phyloP scores from a whole-genome alignment of 2,113 vertebrate genomes.

The Galemys pyrenaicus region DNA sequence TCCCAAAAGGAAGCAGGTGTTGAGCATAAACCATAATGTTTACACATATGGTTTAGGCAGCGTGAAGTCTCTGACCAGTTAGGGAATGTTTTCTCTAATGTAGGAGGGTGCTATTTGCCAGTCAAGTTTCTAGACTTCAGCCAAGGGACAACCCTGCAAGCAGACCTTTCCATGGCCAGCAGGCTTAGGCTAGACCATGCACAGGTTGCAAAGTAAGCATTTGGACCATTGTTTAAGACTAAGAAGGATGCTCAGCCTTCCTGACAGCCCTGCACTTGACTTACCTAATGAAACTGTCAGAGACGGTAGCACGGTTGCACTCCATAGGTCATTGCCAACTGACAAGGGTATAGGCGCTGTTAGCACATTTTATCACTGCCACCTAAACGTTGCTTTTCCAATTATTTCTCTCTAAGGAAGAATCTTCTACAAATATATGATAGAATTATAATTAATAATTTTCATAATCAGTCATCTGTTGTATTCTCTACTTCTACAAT shows the following conservation, averaged over 20 bases:
- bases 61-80: neutral
- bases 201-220: neutral
- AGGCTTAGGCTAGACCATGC: neutral
- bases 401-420: neutral
- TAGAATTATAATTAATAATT: neutral
- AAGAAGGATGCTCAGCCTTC: neutral
- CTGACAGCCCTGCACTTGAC: slow-evolving; percentile 17
- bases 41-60: neutral
- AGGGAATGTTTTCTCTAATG: neutral
- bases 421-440: neutral
- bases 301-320: neutral
- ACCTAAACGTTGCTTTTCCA: neutral
- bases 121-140: neutral
- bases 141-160: neutral
- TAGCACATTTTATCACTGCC: neutral
- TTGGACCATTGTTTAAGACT: neutral
- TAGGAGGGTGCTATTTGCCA: neutral
- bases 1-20: neutral
- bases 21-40: neutral
- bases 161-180: neutral
- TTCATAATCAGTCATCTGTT: neutral
- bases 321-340: neutral
- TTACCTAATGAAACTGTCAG: slow-evolving; percentile 44
- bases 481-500: neutral
- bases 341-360: neutral